Conservation (phyloP, 2,888 invertebrate species). For the Volucella bombylans region DNA sequence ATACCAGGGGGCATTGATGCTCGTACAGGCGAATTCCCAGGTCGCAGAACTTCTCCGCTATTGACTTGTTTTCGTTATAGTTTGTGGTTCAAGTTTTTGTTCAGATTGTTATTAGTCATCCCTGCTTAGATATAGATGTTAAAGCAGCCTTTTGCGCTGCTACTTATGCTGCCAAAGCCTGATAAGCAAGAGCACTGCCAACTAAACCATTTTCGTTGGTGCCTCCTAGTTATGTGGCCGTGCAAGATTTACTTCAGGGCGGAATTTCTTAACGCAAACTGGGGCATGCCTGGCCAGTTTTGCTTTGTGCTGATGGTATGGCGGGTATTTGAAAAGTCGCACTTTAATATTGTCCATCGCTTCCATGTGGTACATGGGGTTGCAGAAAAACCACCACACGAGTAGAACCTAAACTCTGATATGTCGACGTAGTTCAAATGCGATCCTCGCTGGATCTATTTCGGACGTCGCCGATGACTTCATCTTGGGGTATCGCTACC, state of each 20-base stretch:
- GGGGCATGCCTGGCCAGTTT: slow-evolving; percentile 93
- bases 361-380: slow-evolving; percentile 95
- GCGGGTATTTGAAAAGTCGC: slow-evolving; percentile 91
- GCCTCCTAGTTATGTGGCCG: slow-evolving; percentile 96
- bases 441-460: too few species aligned
- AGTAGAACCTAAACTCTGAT: too few species aligned
- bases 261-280: slow-evolving; percentile 94
- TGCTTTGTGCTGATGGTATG: slow-evolving; percentile 96
- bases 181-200: slow-evolving; percentile 83
- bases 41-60: slow-evolving; percentile 77
- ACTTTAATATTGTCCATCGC: slow-evolving; percentile 93
- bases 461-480: too few species aligned
- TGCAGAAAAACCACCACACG: slow-evolving; percentile 77
- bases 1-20: slow-evolving; percentile 79
- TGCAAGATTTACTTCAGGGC: slow-evolving; percentile 92
- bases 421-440: too few species aligned
- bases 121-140: slow-evolving; percentile 81
- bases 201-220: slow-evolving; percentile 88
- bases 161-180: slow-evolving; percentile 83
- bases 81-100: slow-evolving; percentile 78
- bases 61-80: slow-evolving; percentile 77
- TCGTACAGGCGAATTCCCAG: slow-evolving; percentile 76
- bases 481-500: too few species aligned
- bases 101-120: slow-evolving; percentile 71
- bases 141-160: slow-evolving; percentile 82